Conservation (phyloP, 1,140 invertebrate genomes). For the Riptortus pedestris region DNA sequence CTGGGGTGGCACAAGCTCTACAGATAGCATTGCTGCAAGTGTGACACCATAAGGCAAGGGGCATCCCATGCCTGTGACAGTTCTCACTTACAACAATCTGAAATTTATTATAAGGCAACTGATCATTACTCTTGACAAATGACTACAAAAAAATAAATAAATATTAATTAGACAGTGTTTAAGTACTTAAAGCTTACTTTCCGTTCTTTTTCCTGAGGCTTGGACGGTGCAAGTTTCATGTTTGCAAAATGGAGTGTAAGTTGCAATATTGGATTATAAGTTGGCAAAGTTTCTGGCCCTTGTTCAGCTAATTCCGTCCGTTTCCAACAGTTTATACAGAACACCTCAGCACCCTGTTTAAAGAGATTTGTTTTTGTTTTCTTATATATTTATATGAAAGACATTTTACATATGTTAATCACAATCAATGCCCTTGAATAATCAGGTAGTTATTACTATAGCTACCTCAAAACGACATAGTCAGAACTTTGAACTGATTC, state of each 20-base stretch:
- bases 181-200: conserved; percentile 36
- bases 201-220: conserved; percentile 42
- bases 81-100: conserved; percentile 40
- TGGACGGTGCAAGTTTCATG: conserved; percentile 32
- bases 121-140: conserved; percentile 11
- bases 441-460: too few species aligned
- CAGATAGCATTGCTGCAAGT: conserved; percentile 54
- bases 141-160: too few species aligned
- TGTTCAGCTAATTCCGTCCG: conserved; percentile 49
- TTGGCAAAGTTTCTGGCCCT: conserved; percentile 52
- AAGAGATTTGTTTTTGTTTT: too few species aligned
- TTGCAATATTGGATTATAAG: conserved; percentile 48
- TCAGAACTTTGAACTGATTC: too few species aligned
- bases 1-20: conserved; percentile 51
- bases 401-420: too few species aligned
- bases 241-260: conserved; percentile 31
- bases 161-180: conserved; percentile 2
- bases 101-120: conserved; percentile 19
- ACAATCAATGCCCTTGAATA: too few species aligned
- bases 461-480: too few species aligned
- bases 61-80: conserved; percentile 61
- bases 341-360: conserved; percentile 44
- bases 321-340: conserved; percentile 59
- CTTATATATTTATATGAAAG: too few species aligned
- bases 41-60: conserved; percentile 57